phyloP scores from a whole-genome alignment of 2,113 vertebrate genomes.

The Gnathonemus longibarbis region DNA sequence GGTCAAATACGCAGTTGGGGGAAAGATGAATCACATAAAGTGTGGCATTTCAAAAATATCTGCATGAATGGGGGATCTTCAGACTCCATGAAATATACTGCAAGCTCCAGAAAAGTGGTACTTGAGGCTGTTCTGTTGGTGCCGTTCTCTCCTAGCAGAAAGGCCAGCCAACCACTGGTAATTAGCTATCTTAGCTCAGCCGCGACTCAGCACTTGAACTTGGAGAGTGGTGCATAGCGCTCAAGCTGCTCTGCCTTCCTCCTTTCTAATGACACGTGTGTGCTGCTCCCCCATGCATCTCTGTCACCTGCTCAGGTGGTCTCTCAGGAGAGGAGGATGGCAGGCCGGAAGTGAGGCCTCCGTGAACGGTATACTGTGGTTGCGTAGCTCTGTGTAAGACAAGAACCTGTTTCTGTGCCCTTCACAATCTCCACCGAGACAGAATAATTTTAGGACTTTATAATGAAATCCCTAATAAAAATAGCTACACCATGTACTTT shows the following conservation, averaged over 20 bases:
- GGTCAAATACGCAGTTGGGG: neutral
- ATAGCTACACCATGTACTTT: neutral
- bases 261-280: neutral
- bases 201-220: neutral
- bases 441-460: constrained; percentile 9
- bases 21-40: neutral
- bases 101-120: neutral
- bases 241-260: neutral
- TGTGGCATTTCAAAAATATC: neutral
- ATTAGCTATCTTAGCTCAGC: constrained; percentile 6
- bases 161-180: neutral
- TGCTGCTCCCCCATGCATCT: neutral
- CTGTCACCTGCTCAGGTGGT: constrained; percentile 21
- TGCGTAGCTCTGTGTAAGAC: neutral
- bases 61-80: neutral
- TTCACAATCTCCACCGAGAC: neutral
- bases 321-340: neutral
- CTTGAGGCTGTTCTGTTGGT: neutral
- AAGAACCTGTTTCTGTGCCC: constrained; percentile 13
- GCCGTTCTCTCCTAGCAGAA: neutral
- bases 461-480: constrained; percentile 26
- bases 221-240: neutral
- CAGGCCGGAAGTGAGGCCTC: constrained; percentile 6
- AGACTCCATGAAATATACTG: neutral
- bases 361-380: neutral